Conservation (phyloP, 2,888 invertebrate species). For the Drosophila prostipennis region DNA sequence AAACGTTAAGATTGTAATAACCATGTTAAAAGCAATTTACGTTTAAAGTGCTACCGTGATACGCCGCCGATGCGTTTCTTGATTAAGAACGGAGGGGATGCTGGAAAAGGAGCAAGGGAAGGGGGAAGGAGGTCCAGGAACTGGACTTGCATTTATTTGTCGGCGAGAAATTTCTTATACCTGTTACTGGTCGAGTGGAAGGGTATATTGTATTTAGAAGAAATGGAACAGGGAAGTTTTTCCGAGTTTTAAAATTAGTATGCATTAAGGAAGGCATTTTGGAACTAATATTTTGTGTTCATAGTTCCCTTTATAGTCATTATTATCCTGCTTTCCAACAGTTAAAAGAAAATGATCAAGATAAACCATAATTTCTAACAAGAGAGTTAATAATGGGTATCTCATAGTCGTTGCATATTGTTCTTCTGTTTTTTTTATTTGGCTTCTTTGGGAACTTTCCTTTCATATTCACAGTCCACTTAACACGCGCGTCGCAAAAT, state of each 20-base stretch:
- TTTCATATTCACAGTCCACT: conserved; percentile 82
- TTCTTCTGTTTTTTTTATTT: conserved; percentile 37
- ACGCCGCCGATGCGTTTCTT: conserved; percentile 82
- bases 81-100: conserved; percentile 70
- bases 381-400: background rate
- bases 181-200: background rate
- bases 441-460: conserved; percentile 66
- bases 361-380: background rate
- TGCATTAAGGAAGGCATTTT: too few relatives aligned
- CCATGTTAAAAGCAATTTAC: conserved; percentile 83
- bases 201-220: conserved; percentile 6
- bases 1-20: conserved; percentile 81
- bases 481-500: conserved; percentile 81
- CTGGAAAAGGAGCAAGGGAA: conserved; percentile 4
- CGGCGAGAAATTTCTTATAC: conserved; percentile 60
- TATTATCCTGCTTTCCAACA: too few relatives aligned
- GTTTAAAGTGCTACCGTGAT: conserved; percentile 83
- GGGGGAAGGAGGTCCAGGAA: conserved; percentile 3
- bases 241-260: too few relatives aligned
- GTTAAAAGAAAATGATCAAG: too few relatives aligned
- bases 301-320: too few relatives aligned
- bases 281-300: too few relatives aligned
- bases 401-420: background rate
- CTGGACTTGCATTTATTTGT: conserved; percentile 73
- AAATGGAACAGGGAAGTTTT: too few relatives aligned